phyloP scores from a whole-genome alignment of 2,888 invertebrate species.

The Coleophora deauratella region DNA sequence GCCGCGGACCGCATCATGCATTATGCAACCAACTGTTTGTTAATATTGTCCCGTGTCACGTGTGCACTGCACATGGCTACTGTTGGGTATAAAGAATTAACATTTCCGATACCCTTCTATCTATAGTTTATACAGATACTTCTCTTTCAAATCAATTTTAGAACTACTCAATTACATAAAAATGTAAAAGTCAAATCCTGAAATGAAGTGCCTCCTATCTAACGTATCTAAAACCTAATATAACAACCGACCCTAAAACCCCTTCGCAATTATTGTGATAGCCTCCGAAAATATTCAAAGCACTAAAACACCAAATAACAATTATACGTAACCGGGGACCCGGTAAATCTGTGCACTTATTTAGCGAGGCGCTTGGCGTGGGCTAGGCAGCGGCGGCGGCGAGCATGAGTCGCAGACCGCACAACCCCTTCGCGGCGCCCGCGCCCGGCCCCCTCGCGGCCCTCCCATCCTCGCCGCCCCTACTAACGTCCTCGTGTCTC shows the following conservation, averaged over 20 bases:
- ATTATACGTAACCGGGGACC: conserved; percentile 28
- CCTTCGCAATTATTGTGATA: neutral
- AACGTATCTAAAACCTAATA: no score
- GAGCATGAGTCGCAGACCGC: conserved; percentile 11
- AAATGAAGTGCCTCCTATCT: no score
- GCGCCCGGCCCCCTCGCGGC: conserved; percentile 10
- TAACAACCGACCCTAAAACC: neutral
- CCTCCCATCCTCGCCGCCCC: conserved; percentile 16
- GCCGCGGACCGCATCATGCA: conserved; percentile 26
- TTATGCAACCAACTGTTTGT: conserved; percentile 34
- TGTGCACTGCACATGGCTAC: conserved; percentile 1
- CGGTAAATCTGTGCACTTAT: conserved; percentile 20
- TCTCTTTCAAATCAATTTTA: no score
- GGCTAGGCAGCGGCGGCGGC: conserved; percentile 12
- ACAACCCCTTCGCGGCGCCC: conserved; percentile 17
- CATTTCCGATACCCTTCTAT: no score
- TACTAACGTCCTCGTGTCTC: conserved; percentile 26
- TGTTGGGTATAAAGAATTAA: no score
- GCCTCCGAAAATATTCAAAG: conserved; percentile 8
- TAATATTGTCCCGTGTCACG: conserved; percentile 25
- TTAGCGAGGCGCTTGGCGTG: conserved; percentile 17
- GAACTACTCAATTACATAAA: no score
- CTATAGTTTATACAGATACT: no score
- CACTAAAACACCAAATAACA: conserved; percentile 34
- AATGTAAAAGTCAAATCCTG: no score